Conservation (phyloP, 2,888 invertebrate genomes). For the Dorcus parallelipipedus region DNA sequence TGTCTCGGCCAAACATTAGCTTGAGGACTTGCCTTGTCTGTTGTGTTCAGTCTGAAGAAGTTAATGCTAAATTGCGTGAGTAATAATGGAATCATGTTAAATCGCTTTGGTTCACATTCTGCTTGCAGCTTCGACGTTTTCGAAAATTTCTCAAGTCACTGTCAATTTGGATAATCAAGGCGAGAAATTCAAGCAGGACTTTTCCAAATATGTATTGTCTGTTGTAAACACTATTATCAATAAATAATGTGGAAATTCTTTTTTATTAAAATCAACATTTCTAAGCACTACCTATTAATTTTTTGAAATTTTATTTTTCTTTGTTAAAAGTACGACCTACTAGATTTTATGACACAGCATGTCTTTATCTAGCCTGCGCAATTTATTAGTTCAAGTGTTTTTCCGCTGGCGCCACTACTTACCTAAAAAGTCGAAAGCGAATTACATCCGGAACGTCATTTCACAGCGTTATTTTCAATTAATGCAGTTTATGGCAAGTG, state of each 20-base stretch:
- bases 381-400: too few relatives aligned
- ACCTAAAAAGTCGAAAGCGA: too few relatives aligned
- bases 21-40: constrained; percentile 32
- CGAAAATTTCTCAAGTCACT: constrained; percentile 32
- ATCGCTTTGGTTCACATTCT: not conserved
- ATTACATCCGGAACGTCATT: too few relatives aligned
- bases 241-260: not conserved
- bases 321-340: too few relatives aligned
- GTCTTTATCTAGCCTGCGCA: too few relatives aligned
- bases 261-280: too few relatives aligned
- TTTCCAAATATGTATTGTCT: constrained; percentile 27
- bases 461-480: too few relatives aligned
- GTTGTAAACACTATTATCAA: constrained; percentile 13
- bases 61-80: constrained; percentile 31
- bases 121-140: constrained; percentile 30
- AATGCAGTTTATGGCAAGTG: too few relatives aligned
- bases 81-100: not conserved
- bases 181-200: constrained; percentile 34
- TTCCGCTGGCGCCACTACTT: too few relatives aligned
- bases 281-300: too few relatives aligned
- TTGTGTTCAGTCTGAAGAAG: constrained; percentile 23
- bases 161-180: constrained; percentile 32
- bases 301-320: too few relatives aligned
- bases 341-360: too few relatives aligned
- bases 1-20: constrained; percentile 30